Evolutionary conservation across 2,797 vertebrate species (phyloP), one percentile per base, ranked within the genome.

Genomic region (Falco columbarius): DNA sequence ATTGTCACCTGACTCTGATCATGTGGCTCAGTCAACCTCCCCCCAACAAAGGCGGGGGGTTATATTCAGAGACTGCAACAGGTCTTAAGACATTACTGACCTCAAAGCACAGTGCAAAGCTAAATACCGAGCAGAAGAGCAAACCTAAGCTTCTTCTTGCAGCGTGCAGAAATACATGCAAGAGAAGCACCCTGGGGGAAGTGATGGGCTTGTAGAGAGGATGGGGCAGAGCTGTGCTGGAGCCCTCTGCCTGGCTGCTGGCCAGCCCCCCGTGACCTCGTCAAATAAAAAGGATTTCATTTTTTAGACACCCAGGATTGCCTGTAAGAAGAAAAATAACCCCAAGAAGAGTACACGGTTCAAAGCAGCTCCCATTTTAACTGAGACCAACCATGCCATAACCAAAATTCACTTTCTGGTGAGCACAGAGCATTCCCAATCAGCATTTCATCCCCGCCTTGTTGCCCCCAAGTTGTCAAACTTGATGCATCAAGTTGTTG

Each of bases 1-100:
- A 54, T 74, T 8, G 72, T 97, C 97, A 97, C 93, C 97, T 98
- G 97, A 98, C 95, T 90, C 81, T 3, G 80, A 95, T 98, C 97
- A 97, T 96, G 97, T 12, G 93, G 93, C 73, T 93, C 74, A 14
- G 71, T 18, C 89, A 94, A 70, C 66, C 61, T 63, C 87, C 71
- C 58, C 76, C 54, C 81, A 71, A 58, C 91, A 92, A 86, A 93
- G 74, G 16, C n/a, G 47, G 52, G 67, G 15, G 26, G 46, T 95
- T 93, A 71, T 82, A 16, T 10, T 71, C 11, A 0, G 76, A 80
- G 71, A 0, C 40, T 36, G 52, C 54, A 46, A 6, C 65, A 58
- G 49, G 52, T n/a, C 90, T 44, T 22, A 38, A 55, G 76, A 61
- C 0, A 0, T 62, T 6, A 4, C 5, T 3, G 2, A 68, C 51